These are phyloP conservation scores for Anomalospiza imberbis DNA, from an alignment of 2,797 vertebrate genomes.

Conservation along the genomic window DNA sequence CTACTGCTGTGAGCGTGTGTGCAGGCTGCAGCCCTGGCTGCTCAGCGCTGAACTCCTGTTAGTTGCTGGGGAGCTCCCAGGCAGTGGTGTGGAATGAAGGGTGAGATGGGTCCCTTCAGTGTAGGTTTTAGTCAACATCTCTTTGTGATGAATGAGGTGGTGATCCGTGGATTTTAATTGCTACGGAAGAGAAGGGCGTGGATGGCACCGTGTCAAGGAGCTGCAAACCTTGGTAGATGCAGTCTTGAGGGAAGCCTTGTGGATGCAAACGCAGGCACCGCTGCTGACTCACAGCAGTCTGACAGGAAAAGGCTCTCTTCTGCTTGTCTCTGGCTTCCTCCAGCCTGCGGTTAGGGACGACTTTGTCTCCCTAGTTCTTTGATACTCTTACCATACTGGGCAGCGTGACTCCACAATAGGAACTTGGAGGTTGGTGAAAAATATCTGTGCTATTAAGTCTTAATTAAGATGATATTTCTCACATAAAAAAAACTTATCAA, in stretches of 20 bases:
- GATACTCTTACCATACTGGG: neutral
- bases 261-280: neutral
- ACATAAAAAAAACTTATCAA: neutral
- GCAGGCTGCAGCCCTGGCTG: neutral
- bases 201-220: neutral
- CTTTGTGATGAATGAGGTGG: neutral
- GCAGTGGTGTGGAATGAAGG: neutral
- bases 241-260: neutral
- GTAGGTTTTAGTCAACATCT: neutral
- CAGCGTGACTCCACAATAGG: neutral
- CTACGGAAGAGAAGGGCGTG: rapidly evolving
- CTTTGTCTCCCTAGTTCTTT: neutral
- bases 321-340: slow-evolving; percentile 6
- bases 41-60: neutral
- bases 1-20: rapidly evolving
- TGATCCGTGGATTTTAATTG: neutral
- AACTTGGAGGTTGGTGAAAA: neutral
- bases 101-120: neutral
- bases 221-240: neutral
- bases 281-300: neutral
- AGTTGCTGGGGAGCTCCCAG: neutral
- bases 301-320: neutral
- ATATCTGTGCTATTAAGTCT: neutral
- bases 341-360: neutral
- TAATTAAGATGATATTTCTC: neutral